A percentile compares a stretch with the other conserved stretches of the same genome.
These are phyloP conservation scores for Heliconius cydno DNA, from an alignment of 2,888 invertebrate genomes.

Conservation along the genomic window DNA sequence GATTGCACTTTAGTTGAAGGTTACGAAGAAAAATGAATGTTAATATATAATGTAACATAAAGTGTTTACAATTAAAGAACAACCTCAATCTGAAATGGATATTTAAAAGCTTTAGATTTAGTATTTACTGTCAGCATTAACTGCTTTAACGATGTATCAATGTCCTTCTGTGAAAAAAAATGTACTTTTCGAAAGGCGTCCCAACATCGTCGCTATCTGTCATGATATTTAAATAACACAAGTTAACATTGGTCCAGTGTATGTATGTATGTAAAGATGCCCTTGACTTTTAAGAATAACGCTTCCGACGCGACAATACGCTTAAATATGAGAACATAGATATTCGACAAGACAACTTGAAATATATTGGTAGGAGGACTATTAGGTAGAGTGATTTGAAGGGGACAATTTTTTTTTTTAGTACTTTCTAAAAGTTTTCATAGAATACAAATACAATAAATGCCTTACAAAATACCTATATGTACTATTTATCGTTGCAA, in stretches of 20 bases:
- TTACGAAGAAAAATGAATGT: constrained; percentile 2
- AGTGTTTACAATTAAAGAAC: constrained; percentile 17
- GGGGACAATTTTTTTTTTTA: neutral
- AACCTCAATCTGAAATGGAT: constrained; percentile 19
- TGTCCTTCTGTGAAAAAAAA: constrained; percentile 70
- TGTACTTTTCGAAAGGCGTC: constrained; percentile 77
- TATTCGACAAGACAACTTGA: constrained; percentile 26
- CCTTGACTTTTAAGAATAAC: constrained; percentile 80
- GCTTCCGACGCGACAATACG: constrained; percentile 78
- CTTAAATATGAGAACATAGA: constrained; percentile 24
- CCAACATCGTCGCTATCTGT: constrained; percentile 63
- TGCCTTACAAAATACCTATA: too few relatives aligned
- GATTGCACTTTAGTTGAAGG: constrained; percentile 11
- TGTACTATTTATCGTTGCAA: too few relatives aligned
- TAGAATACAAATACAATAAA: neutral
- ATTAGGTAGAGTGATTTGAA: neutral
- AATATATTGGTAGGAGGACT: neutral
- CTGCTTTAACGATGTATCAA: constrained; percentile 48
- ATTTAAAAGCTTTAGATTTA: constrained; percentile 32
- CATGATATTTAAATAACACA: constrained; percentile 82
- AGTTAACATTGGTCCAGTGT: constrained; percentile 81
- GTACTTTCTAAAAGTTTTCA: neutral
- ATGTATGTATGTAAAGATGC: constrained; percentile 55
- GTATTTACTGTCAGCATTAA: constrained; percentile 32
- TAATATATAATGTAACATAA: neutral